Conservation (phyloP, 2,113 vertebrate species). For the Sialia sialis region DNA sequence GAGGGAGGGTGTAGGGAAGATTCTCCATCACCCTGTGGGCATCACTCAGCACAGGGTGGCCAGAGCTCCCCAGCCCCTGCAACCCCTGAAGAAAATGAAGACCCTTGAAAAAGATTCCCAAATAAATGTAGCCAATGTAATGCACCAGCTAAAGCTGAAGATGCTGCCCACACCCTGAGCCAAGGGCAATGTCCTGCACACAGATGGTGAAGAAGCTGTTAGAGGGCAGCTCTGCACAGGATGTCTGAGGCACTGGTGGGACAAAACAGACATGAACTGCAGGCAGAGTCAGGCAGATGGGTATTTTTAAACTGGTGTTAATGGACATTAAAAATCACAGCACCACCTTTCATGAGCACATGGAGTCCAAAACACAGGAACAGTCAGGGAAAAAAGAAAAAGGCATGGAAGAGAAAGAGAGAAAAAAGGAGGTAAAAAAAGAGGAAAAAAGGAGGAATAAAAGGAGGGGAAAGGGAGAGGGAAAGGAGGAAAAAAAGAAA, state of each 20-base stretch:
- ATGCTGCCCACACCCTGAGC: neutral
- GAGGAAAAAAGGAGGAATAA: neutral
- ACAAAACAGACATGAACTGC: neutral
- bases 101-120: neutral
- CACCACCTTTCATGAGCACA: neutral
- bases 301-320: neutral
- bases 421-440: neutral
- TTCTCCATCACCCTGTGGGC: fast-evolving
- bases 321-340: neutral
- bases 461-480: neutral
- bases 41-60: no score
- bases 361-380: neutral
- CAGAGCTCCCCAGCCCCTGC: neutral
- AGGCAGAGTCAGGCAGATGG: neutral
- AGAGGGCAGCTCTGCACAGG: neutral
- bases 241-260: neutral
- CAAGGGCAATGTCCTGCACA: neutral
- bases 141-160: neutral
- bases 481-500: neutral
- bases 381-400: neutral
- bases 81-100: neutral
- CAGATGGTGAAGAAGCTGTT: neutral
- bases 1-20: neutral
- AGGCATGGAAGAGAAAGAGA: neutral
- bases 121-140: neutral